Conservation (phyloP, 1,140 invertebrate genomes). For the Bradysia coprophila region DNA sequence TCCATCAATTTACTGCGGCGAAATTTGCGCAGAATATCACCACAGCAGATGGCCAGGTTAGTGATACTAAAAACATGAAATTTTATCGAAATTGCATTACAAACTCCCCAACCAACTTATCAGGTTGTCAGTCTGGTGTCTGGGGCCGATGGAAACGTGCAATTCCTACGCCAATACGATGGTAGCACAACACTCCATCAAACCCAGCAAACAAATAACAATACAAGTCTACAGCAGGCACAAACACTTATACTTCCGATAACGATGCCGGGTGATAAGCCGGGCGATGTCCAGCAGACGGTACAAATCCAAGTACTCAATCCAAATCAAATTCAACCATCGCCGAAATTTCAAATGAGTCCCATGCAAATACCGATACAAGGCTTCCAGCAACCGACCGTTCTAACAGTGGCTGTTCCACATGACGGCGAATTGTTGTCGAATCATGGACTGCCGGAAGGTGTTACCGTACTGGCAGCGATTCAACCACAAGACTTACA, state of each 20-base stretch:
- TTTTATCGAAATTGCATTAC: not conserved
- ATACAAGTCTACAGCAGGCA: slow-evolving; percentile 21
- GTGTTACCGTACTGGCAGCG: slow-evolving; percentile 41
- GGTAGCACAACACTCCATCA: slow-evolving; percentile 28
- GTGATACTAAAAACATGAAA: slow-evolving; percentile 8
- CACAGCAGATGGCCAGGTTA: slow-evolving; percentile 28
- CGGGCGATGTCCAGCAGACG: slow-evolving; percentile 50
- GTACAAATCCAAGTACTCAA: slow-evolving; percentile 58
- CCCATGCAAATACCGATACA: slow-evolving; percentile 48
- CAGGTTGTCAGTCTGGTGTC: slow-evolving; percentile 35
- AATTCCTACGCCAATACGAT: slow-evolving; percentile 50
- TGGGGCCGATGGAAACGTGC: slow-evolving; percentile 48
- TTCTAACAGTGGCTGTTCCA: slow-evolving; percentile 46
- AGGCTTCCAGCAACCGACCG: slow-evolving; percentile 38
- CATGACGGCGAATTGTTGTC: slow-evolving; percentile 23
- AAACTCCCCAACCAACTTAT: no score
- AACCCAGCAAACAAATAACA: slow-evolving; percentile 9
- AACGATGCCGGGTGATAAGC: slow-evolving; percentile 49
- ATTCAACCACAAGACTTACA: slow-evolving; percentile 44
- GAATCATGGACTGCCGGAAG: slow-evolving; percentile 29
- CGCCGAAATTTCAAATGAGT: slow-evolving; percentile 46
- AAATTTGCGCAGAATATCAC: slow-evolving; percentile 44
- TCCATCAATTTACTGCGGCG: slow-evolving; percentile 38
- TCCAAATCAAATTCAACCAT: slow-evolving; percentile 29
- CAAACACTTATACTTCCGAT: slow-evolving; percentile 53